A percentile compares a stretch with the other conserved stretches of the same genome.
These are phyloP conservation scores for Drosophila suzukii DNA, from an alignment of 1,140 invertebrate species.

Conservation along the genomic window DNA sequence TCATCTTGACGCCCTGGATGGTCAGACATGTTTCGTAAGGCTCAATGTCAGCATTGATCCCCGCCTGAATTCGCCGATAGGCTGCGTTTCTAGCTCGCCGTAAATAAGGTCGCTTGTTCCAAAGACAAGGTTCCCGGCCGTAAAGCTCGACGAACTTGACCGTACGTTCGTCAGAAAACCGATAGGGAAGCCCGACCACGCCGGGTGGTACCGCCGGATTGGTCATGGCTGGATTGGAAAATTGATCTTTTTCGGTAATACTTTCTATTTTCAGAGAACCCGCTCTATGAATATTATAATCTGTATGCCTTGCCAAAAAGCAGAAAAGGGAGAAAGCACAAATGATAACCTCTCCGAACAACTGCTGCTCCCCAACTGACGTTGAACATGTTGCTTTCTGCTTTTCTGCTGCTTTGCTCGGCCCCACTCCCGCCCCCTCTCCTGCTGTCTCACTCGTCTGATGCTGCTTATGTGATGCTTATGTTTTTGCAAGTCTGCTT, in stretches of 20 bases:
- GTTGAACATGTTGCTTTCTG: conserved; percentile 24
- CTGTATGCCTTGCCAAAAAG: neutral
- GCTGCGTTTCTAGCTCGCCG: conserved; percentile 47
- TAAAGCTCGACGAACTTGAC: conserved; percentile 63
- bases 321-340: conserved; percentile 5
- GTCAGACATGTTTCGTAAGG: conserved; percentile 29
- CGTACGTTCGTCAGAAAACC: conserved; percentile 61
- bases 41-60: conserved; percentile 40
- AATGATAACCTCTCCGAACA: conserved; percentile 17
- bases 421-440: neutral
- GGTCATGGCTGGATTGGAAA: too few relatives aligned
- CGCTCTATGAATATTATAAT: neutral
- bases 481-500: conserved; percentile 1
- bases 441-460: conserved; percentile 1
- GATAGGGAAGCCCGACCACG: conserved; percentile 34
- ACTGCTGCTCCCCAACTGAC: conserved; percentile 10
- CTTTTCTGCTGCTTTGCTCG: conserved; percentile 33
- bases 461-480: conserved; percentile 7
- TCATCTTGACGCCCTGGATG: conserved; percentile 51
- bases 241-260: neutral
- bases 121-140: conserved; percentile 58
- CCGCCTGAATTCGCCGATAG: conserved; percentile 57
- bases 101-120: conserved; percentile 53
- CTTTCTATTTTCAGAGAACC: neutral
- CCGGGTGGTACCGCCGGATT: neutral